Percentiles rank a stretch among this genome's conserved stretches.
Evolutionary conservation across 2,888 invertebrate genomes (phyloP).

Genomic region (Cloeon dipterum): DNA sequence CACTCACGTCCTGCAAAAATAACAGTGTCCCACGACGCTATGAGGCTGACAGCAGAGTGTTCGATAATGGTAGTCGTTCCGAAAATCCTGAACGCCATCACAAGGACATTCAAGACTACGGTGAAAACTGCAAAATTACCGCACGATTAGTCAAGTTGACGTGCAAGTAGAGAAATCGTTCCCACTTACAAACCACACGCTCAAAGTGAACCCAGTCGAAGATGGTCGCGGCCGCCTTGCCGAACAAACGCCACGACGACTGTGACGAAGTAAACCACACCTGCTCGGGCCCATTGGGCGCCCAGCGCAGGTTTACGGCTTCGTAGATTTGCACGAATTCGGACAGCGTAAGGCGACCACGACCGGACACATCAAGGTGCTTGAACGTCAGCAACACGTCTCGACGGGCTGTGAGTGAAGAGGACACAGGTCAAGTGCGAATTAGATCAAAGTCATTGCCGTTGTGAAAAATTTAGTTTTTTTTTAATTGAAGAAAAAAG

Average conservation of each 20-base stretch:
- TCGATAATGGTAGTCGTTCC: constrained; percentile 30
- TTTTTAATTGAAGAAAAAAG: too few species aligned
- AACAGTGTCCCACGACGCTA: constrained; percentile 55
- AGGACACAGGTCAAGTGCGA: too few species aligned
- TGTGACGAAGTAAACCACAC: constrained; percentile 33
- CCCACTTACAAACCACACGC: constrained; percentile 45
- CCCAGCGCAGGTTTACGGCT: constrained; percentile 49
- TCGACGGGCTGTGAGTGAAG: constrained; percentile 27
- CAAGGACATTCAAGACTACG: constrained; percentile 45
- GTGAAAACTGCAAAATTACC: constrained; percentile 58
- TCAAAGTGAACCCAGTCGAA: constrained; percentile 53
- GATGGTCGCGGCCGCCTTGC: constrained; percentile 26
- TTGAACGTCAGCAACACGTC: constrained; percentile 64
- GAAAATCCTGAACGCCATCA: constrained; percentile 46
- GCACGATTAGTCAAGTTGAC: too few species aligned
- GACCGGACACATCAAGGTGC: constrained; percentile 42
- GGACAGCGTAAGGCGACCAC: constrained; percentile 38
- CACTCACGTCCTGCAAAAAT: constrained; percentile 42
- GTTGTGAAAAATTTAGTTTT: too few species aligned
- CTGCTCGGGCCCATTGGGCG: constrained; percentile 47
- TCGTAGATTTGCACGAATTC: constrained; percentile 57
- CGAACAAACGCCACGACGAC: constrained; percentile 24
- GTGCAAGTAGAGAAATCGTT: too few species aligned
- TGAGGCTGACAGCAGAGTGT: constrained; percentile 36
- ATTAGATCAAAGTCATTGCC: neutral